Evolutionary conservation across 1,140 invertebrate genomes (phyloP), one percentile per base, ranked within the genome.

Genomic region (Drosophila paulistorum): DNA sequence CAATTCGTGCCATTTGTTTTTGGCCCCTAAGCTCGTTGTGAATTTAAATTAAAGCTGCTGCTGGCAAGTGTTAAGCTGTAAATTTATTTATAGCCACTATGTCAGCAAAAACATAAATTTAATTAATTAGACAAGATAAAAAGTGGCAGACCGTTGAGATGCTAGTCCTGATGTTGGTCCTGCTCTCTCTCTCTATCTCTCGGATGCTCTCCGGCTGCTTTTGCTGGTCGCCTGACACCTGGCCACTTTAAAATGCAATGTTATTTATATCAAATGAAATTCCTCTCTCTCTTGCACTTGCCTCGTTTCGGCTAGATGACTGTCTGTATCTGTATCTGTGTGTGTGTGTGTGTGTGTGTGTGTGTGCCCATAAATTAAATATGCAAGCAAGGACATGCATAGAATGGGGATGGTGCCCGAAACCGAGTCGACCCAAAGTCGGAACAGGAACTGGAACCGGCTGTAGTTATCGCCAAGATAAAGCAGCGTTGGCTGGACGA

Each of bases 41-140:
- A 68, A 75, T 81, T 80, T 80, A 81, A 80, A 80, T 80, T 80
- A 30, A 55, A 84, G 60, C 51, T 70, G 65, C 66, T 17, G 41
- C 14, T 61, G 80, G 41, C 41, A 67, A 75, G 75, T 77, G 79
- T 67, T 54, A 60, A 71, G 64, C 81, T 84, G 76, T 86, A 74
- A 86, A 86, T 81, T 81, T 81, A 81, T 84, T 77, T 86, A 85
- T 81, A 35, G 64, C 65, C 23, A 68, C 26, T 65, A 65, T 84
- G 81, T 86, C 82, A 86, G 83, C 83, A 82, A 73, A 73, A 79
- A 70, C 75, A 82, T 86, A 79, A 87, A 67, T 87, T 87, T 77
- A 82, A 87, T 87, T 87, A 86, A 87, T 86, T 87, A 83, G 82
- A 86, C 79, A 77, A 79, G 79, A 86, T 82, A 82, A 83, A 79